These are phyloP conservation scores for Channallabes apus DNA, from an alignment of 2,797 vertebrate genomes.

Conservation along the genomic window DNA sequence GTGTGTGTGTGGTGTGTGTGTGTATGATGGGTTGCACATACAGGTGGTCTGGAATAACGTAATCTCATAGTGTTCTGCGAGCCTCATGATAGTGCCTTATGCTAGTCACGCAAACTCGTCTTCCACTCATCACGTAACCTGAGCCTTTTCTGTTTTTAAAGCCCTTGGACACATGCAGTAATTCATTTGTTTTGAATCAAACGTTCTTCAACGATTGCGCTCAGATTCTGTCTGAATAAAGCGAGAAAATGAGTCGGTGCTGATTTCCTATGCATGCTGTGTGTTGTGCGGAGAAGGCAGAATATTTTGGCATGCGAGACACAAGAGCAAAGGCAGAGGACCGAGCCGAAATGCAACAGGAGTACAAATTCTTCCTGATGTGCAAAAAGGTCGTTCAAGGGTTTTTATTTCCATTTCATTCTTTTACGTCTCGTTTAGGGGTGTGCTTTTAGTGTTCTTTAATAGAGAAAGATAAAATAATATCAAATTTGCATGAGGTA, in stretches of 20 bases:
- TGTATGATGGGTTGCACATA: constrained; percentile 14
- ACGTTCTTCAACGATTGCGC: not conserved
- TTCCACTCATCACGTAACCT: constrained; percentile 14
- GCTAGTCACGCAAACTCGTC: not conserved
- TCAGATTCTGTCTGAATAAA: not conserved
- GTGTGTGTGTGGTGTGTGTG: constrained; percentile 24
- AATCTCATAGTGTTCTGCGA: not conserved
- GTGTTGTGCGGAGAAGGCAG: not conserved
- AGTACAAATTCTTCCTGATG: not conserved
- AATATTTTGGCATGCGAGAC: not conserved
- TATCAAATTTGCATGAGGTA: not conserved
- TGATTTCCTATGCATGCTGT: constrained; percentile 8
- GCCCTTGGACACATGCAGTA: not conserved
- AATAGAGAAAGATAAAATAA: not conserved
- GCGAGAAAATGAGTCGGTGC: not conserved
- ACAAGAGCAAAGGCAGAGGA: not conserved
- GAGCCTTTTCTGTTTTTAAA: constrained; percentile 13
- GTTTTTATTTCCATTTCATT: too few species aligned
- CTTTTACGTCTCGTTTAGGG: not conserved
- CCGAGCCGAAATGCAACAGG: not conserved
- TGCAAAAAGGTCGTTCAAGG: not conserved
- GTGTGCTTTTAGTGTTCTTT: not conserved
- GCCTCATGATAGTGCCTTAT: not conserved
- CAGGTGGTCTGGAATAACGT: constrained; percentile 7
- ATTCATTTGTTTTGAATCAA: not conserved